Evolutionary conservation across 2,113 vertebrate species (phyloP), one percentile per base, ranked within the genome.

Genomic region (Malurus elegans): DNA sequence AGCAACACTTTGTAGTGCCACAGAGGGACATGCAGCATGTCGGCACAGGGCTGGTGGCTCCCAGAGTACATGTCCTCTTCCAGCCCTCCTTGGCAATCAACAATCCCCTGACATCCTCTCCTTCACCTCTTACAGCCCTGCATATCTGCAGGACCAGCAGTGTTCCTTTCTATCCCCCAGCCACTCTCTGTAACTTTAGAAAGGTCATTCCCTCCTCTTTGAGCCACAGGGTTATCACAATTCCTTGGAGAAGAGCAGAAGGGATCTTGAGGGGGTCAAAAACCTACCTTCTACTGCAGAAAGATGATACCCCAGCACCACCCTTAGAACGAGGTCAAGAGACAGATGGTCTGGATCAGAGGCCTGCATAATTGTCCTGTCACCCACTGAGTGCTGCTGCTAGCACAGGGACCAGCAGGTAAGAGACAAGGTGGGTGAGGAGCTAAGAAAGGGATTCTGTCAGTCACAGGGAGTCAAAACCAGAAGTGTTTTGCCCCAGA

Each of bases 161-260:
- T 79, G 64, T 58, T 71, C 57, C 56, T 51, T 51, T 64, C 80
- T 65, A 60, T 21, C 66, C 25, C 6, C 4, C 31, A 80, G 70
- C 44, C 26, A 86, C 54, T 79, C 60, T 71, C 71, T 62, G 96
- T 96, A 96, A 97, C 60, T 92, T 95, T 95, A 97, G 94, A 96
- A 97, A 97, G 83, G 95, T 95, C 97, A 94, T 53, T 80, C 90
- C 40, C 54, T 83, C 40, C 78, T 93, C 34, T 34, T 62, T 7
- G 26, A 96, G 88, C 64, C 3, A 4, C 18, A 23, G 75, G 51
- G 64, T 92, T 90, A 86, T 81, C 31, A 2, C 69, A 71, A 3
- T 81, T 86, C 86, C 83, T 80, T 13, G 2, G 19, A 58, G 28
- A 79, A 80, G 54, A 90, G 60, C 25, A 31, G 82, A 94, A 93